Conservation (phyloP, 1,140 invertebrate genomes). For the Aphis craccivora region DNA sequence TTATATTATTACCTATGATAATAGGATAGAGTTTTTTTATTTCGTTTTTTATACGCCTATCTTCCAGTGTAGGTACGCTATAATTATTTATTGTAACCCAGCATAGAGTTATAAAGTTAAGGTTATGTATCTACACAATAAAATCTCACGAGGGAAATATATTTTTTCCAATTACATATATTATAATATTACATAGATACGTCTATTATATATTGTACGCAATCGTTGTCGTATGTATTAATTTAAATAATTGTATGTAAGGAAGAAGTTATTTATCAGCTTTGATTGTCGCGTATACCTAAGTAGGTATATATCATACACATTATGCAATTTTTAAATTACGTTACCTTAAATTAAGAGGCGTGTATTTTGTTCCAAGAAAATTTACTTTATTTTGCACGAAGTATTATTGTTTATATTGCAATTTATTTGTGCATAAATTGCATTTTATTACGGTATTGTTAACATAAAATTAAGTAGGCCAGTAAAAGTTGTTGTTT, state of each 20-base stretch:
- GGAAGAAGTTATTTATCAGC: conserved; percentile 1
- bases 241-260: neutral
- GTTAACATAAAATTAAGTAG: conserved; percentile 27
- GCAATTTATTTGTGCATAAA: conserved; percentile 18
- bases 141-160: conserved; percentile 19
- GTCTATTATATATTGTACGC: neutral
- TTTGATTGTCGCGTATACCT: neutral
- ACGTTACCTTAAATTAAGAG: neutral
- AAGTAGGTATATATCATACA: neutral
- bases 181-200: neutral
- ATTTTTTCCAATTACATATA: conserved; percentile 13
- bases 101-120: conserved; percentile 13
- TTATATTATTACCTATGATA: conserved; percentile 31
- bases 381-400: conserved; percentile 13
- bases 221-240: neutral
- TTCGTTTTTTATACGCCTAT: conserved; percentile 15
- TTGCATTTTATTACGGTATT: conserved; percentile 29
- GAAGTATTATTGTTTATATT: conserved; percentile 7
- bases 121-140: conserved; percentile 28
- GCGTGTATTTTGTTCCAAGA: neutral
- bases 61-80: neutral
- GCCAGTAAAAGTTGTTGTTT: conserved; percentile 42
- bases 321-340: neutral
- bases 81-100: conserved; percentile 26
- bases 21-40: conserved; percentile 24